Evolutionary conservation across 2,888 invertebrate genomes (phyloP).

Genomic region (Ochropacha duplaris): DNA sequence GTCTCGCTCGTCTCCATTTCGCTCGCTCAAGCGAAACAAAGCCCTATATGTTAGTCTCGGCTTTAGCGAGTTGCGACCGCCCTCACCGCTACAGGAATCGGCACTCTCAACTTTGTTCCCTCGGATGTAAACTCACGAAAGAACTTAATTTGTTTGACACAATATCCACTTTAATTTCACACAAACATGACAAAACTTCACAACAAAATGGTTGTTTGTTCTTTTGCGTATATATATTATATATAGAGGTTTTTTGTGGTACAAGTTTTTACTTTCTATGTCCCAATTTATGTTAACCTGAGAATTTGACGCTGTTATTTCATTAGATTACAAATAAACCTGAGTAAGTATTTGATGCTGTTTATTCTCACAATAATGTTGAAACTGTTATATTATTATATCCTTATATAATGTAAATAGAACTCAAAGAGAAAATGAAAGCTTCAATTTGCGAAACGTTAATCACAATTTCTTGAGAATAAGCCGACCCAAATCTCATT

Average conservation of each 20-base stretch:
- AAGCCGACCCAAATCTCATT: slow-evolving; percentile 29
- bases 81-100: slow-evolving; percentile 60
- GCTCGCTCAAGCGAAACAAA: slow-evolving; percentile 14
- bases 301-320: background rate
- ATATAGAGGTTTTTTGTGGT: background rate
- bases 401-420: background rate
- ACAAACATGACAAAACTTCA: slow-evolving; percentile 23
- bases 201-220: slow-evolving; percentile 18
- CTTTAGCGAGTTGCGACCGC: slow-evolving; percentile 50
- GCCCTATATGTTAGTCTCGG: slow-evolving; percentile 19
- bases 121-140: slow-evolving; percentile 38
- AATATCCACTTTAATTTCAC: slow-evolving; percentile 7
- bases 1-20: background rate
- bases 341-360: background rate
- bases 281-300: too few relatives aligned
- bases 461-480: slow-evolving; percentile 25
- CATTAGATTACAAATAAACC: background rate
- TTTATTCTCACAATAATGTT: background rate
- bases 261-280: background rate
- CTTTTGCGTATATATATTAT: background rate
- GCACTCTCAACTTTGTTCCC: slow-evolving; percentile 65
- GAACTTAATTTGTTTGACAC: slow-evolving; percentile 51
- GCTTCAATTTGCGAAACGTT: background rate
- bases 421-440: background rate
- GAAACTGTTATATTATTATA: background rate